Base-by-base conservation (phyloP, 2,113 vertebrate species). In the Sardina pilchardus region DNA sequence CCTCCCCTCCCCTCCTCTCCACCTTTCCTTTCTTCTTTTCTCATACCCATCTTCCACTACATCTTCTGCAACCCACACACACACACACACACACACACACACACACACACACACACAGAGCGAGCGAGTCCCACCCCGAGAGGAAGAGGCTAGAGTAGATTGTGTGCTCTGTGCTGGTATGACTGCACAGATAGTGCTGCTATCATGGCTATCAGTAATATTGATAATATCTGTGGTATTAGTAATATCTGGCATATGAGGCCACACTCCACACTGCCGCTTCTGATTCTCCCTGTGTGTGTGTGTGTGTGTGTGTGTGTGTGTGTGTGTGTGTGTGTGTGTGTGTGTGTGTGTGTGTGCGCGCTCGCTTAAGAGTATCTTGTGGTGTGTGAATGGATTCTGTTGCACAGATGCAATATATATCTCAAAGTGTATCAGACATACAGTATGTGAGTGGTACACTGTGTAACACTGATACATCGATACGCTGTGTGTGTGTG, bases 391-490 rank as follows among this genome's bases (percentile, higher is more conserved):
- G 63, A 71, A 12, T 34, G 63, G 63, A 12, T 34, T 30, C 30
- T 71, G 63, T 71, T 71, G 63, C 63, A 71, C 63, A 30, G 63
- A 26, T 71, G 63, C 9, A 34, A 12, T 71, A 71, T 71, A 71
- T 88, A 90, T 90, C 87, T 67, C 83, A 81, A 84, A 86, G 88
- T 90, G 88, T 88, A 90, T 90, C 87, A 88, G 47, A 34, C 87
- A 87, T 86, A 82, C 83, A 85, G 84, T 87, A 85, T 39, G 85
- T 82, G 85, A 87, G 85, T 88, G 89, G 84, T 89, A 71, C 63
- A 71, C 10, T 2, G 9, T 71, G 63, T 34, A 34, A 9, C 63
- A 71, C 63, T 14, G 63, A 71, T 71, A 34, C 26, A 71, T 3
- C 12, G 26, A 71, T 34, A 71, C 26, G 30, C 0, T 8, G 50